Evolutionary conservation across 2,888 invertebrate genomes (phyloP).

Genomic region (Gibbula magus): DNA sequence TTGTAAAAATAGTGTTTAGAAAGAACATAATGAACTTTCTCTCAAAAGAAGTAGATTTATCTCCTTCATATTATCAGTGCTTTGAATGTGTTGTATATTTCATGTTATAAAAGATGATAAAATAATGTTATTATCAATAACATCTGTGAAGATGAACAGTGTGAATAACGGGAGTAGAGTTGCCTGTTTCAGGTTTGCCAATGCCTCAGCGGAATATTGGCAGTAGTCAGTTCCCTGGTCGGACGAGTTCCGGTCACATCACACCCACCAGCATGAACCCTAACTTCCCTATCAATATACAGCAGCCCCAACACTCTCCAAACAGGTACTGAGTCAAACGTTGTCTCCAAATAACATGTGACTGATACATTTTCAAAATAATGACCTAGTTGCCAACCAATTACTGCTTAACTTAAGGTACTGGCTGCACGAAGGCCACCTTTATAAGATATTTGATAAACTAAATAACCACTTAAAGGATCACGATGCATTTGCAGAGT

Average conservation of each 20-base stretch:
- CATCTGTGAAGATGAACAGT: no score
- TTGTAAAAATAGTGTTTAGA: no score
- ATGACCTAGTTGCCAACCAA: background rate
- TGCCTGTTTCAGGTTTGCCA: conserved; percentile 33
- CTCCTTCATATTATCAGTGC: no score
- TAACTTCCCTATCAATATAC: conserved; percentile 62
- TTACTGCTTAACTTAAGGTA: background rate
- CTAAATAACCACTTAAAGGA: no score
- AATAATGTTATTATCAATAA: no score
- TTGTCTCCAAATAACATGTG: background rate
- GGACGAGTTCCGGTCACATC: conserved; percentile 53
- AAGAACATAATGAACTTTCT: no score
- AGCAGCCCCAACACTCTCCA: conserved; percentile 68
- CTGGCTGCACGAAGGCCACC: background rate
- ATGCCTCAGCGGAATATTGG: conserved; percentile 51
- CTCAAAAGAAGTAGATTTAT: no score
- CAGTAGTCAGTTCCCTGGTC: conserved; percentile 53
- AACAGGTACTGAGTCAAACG: conserved; percentile 67
- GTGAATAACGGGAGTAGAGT: background rate
- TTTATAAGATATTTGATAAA: no score
- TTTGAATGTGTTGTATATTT: no score
- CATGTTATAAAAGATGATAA: no score
- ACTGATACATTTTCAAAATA: background rate
- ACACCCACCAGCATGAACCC: conserved; percentile 70
- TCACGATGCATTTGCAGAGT: no score